Conservation (phyloP, 2,797 vertebrate genomes). For the Enteromius afrohamiltoni region DNA sequence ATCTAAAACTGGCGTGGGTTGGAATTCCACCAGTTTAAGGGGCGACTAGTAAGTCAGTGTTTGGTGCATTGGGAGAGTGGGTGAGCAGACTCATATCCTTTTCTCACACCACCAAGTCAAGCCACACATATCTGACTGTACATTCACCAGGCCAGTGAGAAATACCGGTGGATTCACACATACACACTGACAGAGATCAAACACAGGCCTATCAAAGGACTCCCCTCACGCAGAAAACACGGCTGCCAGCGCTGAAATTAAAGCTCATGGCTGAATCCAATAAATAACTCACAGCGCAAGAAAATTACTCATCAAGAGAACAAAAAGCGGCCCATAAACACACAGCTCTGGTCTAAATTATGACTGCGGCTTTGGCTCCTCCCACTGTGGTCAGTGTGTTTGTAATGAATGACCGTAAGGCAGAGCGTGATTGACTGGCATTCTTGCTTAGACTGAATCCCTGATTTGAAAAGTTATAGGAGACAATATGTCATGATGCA, state of each 20-base stretch:
- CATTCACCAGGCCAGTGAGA: slow-evolving; percentile 64
- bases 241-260: slow-evolving; percentile 10
- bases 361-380: neutral
- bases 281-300: slow-evolving; percentile 13
- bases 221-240: slow-evolving; percentile 10
- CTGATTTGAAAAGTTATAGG: neutral
- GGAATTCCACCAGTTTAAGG: neutral
- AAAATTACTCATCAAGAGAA: slow-evolving; percentile 33
- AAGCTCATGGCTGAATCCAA: neutral
- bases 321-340: slow-evolving; percentile 29
- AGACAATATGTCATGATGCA: neutral
- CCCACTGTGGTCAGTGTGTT: slow-evolving; percentile 27
- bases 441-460: neutral
- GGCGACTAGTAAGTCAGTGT: neutral
- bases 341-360: slow-evolving; percentile 33
- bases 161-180: slow-evolving; percentile 53
- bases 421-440: slow-evolving; percentile 9
- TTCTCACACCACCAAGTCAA: slow-evolving; percentile 41
- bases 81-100: slow-evolving; percentile 16
- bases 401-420: slow-evolving; percentile 16
- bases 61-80: slow-evolving; percentile 5
- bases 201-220: slow-evolving; percentile 26
- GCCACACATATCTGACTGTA: slow-evolving; percentile 45
- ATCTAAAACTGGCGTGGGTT: neutral
- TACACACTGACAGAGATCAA: slow-evolving; percentile 37